Evolutionary conservation across 2,797 vertebrate genomes (phyloP).

Genomic region (Diceros bicornis): DNA sequence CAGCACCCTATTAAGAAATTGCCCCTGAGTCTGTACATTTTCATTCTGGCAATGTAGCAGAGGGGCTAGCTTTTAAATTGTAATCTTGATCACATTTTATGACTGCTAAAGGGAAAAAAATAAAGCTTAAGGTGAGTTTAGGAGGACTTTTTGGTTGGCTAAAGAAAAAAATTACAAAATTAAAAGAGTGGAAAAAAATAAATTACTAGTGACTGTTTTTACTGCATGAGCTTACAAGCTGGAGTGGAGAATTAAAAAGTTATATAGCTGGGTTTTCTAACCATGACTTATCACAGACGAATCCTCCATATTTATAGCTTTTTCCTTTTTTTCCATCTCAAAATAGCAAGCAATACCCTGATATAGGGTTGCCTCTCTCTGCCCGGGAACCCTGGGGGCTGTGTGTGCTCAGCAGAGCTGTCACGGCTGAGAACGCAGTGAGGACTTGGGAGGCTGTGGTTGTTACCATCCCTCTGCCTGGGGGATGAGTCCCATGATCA

Average conservation of each 20-base stretch:
- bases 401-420: slow-evolving; percentile 36
- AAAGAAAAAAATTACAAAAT: slow-evolving; percentile 80
- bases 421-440: slow-evolving; percentile 11
- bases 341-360: slow-evolving; percentile 70
- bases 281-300: slow-evolving; percentile 80
- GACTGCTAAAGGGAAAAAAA: slow-evolving; percentile 54
- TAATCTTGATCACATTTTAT: slow-evolving; percentile 80
- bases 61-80: slow-evolving; percentile 76
- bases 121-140: slow-evolving; percentile 81
- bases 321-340: slow-evolving; percentile 41
- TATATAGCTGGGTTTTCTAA: slow-evolving; percentile 77
- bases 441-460: neutral
- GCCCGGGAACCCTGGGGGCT: slow-evolving; percentile 12
- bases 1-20: slow-evolving; percentile 70
- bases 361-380: slow-evolving; percentile 56
- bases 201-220: slow-evolving; percentile 82
- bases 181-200: slow-evolving; percentile 74
- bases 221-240: slow-evolving; percentile 77
- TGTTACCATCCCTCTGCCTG: neutral
- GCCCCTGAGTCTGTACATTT: neutral
- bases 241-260: slow-evolving; percentile 84
- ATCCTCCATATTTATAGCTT: slow-evolving; percentile 79
- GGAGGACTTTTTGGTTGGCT: slow-evolving; percentile 80
- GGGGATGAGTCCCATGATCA: neutral
- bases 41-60: slow-evolving; percentile 52